phyloP scores from a whole-genome alignment of 35 echinoderm and acorn worm species.

The Eucidaris tribuloides region DNA sequence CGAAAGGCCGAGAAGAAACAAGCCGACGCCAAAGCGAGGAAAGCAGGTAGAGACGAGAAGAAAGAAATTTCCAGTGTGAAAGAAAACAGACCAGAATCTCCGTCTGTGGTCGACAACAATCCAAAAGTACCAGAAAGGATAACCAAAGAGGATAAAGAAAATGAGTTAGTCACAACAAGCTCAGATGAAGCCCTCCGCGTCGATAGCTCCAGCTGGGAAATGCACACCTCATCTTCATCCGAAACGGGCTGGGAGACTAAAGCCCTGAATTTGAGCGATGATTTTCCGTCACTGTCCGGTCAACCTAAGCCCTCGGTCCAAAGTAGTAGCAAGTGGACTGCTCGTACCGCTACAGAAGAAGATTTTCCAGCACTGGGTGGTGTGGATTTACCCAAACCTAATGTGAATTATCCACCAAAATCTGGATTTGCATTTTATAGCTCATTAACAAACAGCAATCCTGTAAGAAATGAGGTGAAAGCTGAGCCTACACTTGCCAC shows the following conservation, averaged over 20 bases:
- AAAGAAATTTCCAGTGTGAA: neutral
- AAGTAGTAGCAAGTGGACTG: neutral
- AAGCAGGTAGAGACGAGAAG: neutral
- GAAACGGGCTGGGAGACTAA: too few species aligned
- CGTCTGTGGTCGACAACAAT: neutral
- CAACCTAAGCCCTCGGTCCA: too few species aligned
- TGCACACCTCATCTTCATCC: too few species aligned
- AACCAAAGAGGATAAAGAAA: neutral
- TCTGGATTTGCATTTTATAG: neutral
- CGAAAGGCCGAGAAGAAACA: neutral
- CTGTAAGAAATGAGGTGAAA: too few species aligned
- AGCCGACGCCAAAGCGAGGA: neutral
- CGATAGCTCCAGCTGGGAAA: too few species aligned
- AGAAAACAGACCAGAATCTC: neutral
- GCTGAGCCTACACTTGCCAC: neutral
- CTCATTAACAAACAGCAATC: neutral
- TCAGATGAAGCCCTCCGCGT: too few species aligned
- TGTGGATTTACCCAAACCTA: too few species aligned
- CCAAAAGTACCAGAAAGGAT: neutral
- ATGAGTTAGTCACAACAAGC: too few species aligned
- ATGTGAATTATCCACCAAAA: too few species aligned
- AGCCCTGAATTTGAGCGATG: too few species aligned
- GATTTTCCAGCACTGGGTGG: constrained; percentile 33
- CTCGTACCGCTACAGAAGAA: neutral
- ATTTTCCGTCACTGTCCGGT: too few species aligned